These are phyloP conservation scores for Drosophila tanythrix DNA, from an alignment of 2,888 invertebrate genomes.

Conservation along the genomic window DNA sequence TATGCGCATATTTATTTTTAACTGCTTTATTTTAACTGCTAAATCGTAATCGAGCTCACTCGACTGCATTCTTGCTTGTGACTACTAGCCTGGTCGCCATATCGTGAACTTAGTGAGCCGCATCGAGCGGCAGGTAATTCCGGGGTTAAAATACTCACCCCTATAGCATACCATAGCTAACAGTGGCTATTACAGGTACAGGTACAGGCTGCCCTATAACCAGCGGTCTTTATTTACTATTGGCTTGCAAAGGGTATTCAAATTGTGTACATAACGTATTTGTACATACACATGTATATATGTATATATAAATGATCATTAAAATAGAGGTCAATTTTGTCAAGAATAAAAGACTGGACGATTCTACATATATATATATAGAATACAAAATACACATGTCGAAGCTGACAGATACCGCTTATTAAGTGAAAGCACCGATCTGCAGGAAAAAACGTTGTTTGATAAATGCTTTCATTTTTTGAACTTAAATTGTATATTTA, in stretches of 20 bases:
- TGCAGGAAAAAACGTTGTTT: neutral
- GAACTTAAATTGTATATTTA: neutral
- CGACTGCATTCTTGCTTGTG: neutral
- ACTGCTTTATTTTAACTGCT: neutral
- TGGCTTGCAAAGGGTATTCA: neutral
- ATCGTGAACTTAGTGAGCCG: slow-evolving; percentile 71
- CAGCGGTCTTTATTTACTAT: neutral
- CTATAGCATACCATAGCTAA: slow-evolving; percentile 6
- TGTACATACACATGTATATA: neutral
- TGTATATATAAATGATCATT: neutral
- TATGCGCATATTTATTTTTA: neutral
- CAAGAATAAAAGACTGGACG: neutral
- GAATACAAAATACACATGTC: neutral
- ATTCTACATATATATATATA: neutral
- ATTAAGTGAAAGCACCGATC: neutral
- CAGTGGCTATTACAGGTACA: slow-evolving; percentile 31
- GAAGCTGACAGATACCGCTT: neutral
- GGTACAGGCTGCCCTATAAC: slow-evolving; percentile 39
- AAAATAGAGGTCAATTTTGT: neutral
- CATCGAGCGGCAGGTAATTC: slow-evolving; percentile 58
- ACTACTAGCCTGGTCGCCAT: slow-evolving; percentile 33
- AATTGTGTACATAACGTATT: neutral
- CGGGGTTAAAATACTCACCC: slow-evolving; percentile 31
- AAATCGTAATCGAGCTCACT: neutral
- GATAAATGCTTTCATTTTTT: neutral